Evolutionary conservation across 2,113 vertebrate species (phyloP).

Genomic region (Brienomyrus brachyistius): DNA sequence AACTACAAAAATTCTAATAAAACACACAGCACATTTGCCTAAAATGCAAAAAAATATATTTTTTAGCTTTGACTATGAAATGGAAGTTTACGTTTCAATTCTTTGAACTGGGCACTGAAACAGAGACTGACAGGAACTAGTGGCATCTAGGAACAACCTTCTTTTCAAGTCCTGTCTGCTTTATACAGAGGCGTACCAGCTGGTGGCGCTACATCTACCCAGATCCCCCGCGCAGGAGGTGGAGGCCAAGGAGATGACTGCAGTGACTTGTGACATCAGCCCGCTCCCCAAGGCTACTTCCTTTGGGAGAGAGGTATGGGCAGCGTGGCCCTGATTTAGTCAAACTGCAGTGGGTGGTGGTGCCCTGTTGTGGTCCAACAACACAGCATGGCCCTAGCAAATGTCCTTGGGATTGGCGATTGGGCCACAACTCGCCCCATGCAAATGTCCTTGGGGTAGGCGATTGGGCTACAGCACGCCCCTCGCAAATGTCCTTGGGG

Average conservation of each 20-base stretch:
- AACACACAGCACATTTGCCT: too few relatives aligned
- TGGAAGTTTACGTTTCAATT: not conserved
- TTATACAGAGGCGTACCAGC: conserved; percentile 70
- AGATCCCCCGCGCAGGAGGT: conserved; percentile 66
- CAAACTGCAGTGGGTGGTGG: not conserved
- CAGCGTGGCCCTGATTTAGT: not conserved
- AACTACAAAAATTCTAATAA: too few relatives aligned
- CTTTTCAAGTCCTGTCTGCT: conserved; percentile 19
- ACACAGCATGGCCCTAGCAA: not conserved
- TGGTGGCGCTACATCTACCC: conserved; percentile 72
- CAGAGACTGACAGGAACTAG: not conserved
- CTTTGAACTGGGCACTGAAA: not conserved
- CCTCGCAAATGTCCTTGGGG: not conserved
- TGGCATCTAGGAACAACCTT: not conserved
- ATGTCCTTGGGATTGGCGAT: not conserved
- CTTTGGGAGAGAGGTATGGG: conserved; percentile 74
- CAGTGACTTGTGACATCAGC: conserved; percentile 65
- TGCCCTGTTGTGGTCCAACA: not conserved
- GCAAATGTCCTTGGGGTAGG: too few relatives aligned
- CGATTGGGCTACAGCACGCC: not conserved
- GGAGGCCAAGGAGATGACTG: conserved; percentile 60
- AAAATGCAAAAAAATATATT: too few relatives aligned
- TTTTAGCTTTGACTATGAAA: too few relatives aligned
- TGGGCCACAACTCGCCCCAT: not conserved
- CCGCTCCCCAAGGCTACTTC: conserved; percentile 56